Evolutionary conservation across 2,888 invertebrate genomes (phyloP).

Genomic region (Stenodera caucasica): DNA sequence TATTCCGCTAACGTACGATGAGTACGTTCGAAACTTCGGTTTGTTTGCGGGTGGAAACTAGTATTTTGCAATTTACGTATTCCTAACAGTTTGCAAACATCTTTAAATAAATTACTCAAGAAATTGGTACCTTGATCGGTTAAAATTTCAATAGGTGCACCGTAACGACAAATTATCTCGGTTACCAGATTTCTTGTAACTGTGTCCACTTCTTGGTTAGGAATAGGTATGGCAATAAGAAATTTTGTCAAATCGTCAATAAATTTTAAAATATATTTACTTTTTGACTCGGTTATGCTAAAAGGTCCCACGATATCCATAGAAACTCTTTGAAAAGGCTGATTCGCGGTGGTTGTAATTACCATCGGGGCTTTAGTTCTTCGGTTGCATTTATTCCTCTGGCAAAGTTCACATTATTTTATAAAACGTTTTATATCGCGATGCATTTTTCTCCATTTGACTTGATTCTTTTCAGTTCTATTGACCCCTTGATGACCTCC

Average conservation of each 20-base stretch:
- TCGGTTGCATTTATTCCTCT: slow-evolving; percentile 31
- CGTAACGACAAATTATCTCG: slow-evolving; percentile 34
- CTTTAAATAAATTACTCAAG: slow-evolving; percentile 32
- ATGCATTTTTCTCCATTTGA: slow-evolving; percentile 39
- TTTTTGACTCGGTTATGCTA: slow-evolving; percentile 38
- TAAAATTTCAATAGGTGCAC: slow-evolving; percentile 19
- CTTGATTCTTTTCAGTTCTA: slow-evolving; percentile 31
- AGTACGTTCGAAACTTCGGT: slow-evolving; percentile 41
- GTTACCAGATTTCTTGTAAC: slow-evolving; percentile 38
- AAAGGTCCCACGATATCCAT: slow-evolving; percentile 47
- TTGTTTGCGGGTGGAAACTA: slow-evolving; percentile 39
- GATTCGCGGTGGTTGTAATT: slow-evolving; percentile 38
- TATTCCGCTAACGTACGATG: slow-evolving; percentile 41
- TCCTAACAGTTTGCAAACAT: slow-evolving; percentile 37
- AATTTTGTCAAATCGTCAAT: slow-evolving; percentile 49
- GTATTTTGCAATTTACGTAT: slow-evolving; percentile 39
- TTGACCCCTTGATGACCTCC: slow-evolving; percentile 32
- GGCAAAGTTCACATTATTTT: slow-evolving; percentile 39
- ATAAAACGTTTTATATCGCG: slow-evolving; percentile 39
- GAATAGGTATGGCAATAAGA: slow-evolving; percentile 41
- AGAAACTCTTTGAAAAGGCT: slow-evolving; percentile 40
- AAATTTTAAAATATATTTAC: slow-evolving; percentile 46
- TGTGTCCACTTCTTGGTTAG: slow-evolving; percentile 44
- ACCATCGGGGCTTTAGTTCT: slow-evolving; percentile 40
- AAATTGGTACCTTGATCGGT: slow-evolving; percentile 28